These are phyloP conservation scores for Lamellibrachia satsuma DNA, from an alignment of 2,888 invertebrate species.

Conservation along the genomic window DNA sequence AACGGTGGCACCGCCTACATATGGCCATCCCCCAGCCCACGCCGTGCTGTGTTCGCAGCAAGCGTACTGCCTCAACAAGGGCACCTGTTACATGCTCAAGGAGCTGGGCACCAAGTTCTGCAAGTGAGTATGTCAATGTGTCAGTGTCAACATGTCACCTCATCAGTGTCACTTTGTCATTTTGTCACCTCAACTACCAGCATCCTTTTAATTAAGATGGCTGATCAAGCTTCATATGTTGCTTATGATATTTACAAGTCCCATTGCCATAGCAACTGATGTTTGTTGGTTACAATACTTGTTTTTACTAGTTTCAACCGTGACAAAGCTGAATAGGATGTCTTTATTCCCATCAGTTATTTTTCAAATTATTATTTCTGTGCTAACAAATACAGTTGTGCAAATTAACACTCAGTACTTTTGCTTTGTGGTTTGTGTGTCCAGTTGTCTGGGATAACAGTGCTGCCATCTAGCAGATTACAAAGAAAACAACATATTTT, in stretches of 20 bases:
- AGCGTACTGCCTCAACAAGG: constrained; percentile 31
- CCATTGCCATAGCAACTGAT: too few species aligned
- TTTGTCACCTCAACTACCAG: too few species aligned
- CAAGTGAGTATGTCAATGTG: constrained; percentile 28
- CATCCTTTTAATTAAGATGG: too few species aligned
- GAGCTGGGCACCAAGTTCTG: constrained; percentile 32
- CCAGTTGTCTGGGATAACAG: neutral
- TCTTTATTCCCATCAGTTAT: too few species aligned
- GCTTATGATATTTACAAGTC: too few species aligned
- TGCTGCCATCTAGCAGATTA: neutral
- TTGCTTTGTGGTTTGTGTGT: neutral
- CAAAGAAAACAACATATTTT: neutral
- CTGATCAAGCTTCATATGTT: too few species aligned
- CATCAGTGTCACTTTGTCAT: too few species aligned
- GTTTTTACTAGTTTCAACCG: too few species aligned
- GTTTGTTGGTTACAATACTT: too few species aligned
- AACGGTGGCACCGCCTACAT: neutral
- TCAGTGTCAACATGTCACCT: neutral
- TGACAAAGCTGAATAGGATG: too few species aligned
- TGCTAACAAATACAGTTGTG: neutral
- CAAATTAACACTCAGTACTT: neutral
- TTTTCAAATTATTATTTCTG: too few species aligned
- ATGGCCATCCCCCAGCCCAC: neutral
- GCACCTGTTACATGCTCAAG: constrained; percentile 28
- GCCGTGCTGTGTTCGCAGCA: constrained; percentile 23